Evolutionary conservation across 2,888 invertebrate species (phyloP).

Genomic region (Geophilus truncorum): DNA sequence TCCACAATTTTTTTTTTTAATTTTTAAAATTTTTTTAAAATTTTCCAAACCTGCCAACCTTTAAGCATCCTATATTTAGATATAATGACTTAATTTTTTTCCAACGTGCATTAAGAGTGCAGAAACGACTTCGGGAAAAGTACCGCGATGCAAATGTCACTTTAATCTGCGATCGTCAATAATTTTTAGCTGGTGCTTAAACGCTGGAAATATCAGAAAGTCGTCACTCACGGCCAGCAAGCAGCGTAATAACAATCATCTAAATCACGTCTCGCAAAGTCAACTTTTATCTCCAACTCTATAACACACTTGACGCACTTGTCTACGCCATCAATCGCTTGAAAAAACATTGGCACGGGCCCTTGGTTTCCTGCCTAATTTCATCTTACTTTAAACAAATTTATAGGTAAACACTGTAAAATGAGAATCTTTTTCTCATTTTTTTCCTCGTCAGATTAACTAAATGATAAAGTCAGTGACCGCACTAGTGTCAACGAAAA

Average conservation of each 20-base stretch:
- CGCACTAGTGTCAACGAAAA: neutral
- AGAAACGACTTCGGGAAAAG: neutral
- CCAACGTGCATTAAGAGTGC: neutral
- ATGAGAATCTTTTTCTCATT: neutral
- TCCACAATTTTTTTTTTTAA: neutral
- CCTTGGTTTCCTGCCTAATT: neutral
- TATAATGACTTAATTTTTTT: neutral
- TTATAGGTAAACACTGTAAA: neutral
- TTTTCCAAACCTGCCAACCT: neutral
- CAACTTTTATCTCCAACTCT: neutral
- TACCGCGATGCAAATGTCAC: neutral
- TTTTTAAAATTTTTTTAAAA: neutral
- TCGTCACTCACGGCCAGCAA: neutral
- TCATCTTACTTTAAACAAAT: neutral
- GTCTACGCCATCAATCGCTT: slow-evolving; percentile 7
- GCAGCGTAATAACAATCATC: neutral
- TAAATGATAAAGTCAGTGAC: neutral
- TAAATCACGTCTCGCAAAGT: neutral
- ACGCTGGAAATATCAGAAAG: neutral
- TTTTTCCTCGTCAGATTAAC: neutral
- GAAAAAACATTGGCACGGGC: neutral
- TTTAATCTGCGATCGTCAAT: neutral
- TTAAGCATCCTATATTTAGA: neutral
- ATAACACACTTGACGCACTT: neutral
- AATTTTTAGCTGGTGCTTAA: neutral